Conservation (phyloP, 2,888 invertebrate species). For the Drosophila mayaguana region DNA sequence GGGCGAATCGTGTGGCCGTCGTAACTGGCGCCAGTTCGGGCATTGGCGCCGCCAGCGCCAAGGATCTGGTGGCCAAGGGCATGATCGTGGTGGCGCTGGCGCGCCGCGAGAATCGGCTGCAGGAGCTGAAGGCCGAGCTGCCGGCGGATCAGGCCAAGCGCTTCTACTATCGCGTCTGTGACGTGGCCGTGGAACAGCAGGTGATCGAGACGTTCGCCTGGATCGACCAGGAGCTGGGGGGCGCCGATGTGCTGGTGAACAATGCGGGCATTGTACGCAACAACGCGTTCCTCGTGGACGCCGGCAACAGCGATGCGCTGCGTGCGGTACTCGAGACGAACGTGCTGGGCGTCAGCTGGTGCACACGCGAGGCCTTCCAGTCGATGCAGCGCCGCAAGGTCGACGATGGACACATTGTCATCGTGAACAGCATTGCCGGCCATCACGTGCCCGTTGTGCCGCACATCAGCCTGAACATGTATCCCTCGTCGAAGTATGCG, state of each 20-base stretch:
- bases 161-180: conserved; percentile 85
- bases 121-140: conserved; percentile 65
- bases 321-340: conserved; percentile 85
- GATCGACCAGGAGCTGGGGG: conserved; percentile 86
- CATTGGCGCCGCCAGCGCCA: conserved; percentile 86
- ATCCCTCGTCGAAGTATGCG: conserved; percentile 83
- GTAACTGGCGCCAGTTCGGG: conserved; percentile 88
- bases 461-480: conserved; percentile 70
- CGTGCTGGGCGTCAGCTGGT: conserved; percentile 85
- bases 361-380: conserved; percentile 85
- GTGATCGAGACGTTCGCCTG: conserved; percentile 86
- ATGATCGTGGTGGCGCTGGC: conserved; percentile 87
- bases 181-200: conserved; percentile 86
- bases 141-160: conserved; percentile 66
- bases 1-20: conserved; percentile 87
- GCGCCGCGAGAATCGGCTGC: conserved; percentile 85
- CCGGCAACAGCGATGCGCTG: conserved; percentile 68
- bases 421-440: conserved; percentile 85
- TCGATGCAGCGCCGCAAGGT: conserved; percentile 85
- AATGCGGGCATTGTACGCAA: conserved; percentile 85
- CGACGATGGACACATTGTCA: conserved; percentile 86
- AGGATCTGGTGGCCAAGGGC: conserved; percentile 85
- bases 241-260: conserved; percentile 87
- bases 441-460: conserved; percentile 82
- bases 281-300: conserved; percentile 12